Base-by-base conservation (phyloP, 2,113 vertebrate genomes). In the Hymenochirus boettgeri region DNA sequence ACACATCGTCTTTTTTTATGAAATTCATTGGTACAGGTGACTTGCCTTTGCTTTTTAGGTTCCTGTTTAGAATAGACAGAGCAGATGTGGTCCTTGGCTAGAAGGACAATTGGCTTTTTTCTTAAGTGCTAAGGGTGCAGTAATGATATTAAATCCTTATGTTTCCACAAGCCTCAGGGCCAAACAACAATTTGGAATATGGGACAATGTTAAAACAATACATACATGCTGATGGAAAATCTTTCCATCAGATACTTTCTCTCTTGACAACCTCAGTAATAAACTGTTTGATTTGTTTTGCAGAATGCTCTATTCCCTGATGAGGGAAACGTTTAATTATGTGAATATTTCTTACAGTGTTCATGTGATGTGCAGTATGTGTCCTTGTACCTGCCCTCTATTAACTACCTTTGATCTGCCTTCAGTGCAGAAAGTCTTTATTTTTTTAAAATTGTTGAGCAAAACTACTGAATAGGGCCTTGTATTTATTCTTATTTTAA, bases 41-140 rank as follows among this genome's bases (percentile, higher is more conserved):
- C 75, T 60, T 59, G 9, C 77, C 73, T 82, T 71, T 71, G 73
- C 70, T 75, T 70, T 52, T 0, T 21, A 29, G 74, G 72, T 80
- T 82, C 77, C 77, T 83, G 78, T 79, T 78, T 74, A 65, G 67
- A 72, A 73, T 73, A 77, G 77, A 74, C 71, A 67, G 73, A 82
- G 55, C 75, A 76, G 78, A 80, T 80, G 75, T 82, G 77, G 76
- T 74, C 70, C 74, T 79, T 76, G 73, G 75, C 74, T 75, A 52
- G 31, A 53, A 65, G 29, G 73, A 72, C 73, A 70, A 70, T 80
- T 76, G 77, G 74, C 3, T 0, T 73, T 71, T 52, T 73, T 74
- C 82, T 79, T 73, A 82, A 78, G 73, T 65, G 70, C 74, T 65
- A 73, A 64, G 65, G 74, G 73, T 77, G 76, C 76, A 72, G 70